These are phyloP conservation scores for Rallus crepitans DNA, from an alignment of 2,797 vertebrate species.

Conservation along the genomic window DNA sequence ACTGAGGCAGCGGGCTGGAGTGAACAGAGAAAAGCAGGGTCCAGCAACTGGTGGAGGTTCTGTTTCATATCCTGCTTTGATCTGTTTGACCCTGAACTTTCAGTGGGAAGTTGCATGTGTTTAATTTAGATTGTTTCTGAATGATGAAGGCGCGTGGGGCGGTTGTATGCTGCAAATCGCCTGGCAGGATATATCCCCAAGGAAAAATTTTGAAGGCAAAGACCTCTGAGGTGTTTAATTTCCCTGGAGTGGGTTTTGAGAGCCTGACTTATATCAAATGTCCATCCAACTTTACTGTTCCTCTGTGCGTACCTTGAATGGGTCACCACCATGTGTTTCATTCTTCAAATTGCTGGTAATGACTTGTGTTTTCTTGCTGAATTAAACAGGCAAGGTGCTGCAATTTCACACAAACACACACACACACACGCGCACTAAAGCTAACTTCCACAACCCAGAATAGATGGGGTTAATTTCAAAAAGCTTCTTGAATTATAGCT, in stretches of 20 bases:
- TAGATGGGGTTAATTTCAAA: neutral
- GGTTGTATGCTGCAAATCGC: neutral
- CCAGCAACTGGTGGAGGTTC: neutral
- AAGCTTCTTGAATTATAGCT: neutral
- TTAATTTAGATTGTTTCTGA: neutral
- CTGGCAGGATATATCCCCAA: neutral
- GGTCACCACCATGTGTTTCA: neutral
- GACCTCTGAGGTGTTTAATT: neutral
- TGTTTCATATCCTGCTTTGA: neutral
- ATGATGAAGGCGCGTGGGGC: neutral
- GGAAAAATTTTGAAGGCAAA: neutral
- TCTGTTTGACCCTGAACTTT: neutral
- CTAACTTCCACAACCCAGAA: neutral
- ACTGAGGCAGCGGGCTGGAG: neutral
- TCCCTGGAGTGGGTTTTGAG: neutral
- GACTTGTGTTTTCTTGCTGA: neutral
- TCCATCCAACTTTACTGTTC: neutral
- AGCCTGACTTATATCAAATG: neutral
- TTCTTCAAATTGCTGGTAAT: neutral
- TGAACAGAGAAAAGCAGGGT: neutral
- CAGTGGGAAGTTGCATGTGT: neutral
- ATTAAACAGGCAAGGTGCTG: neutral
- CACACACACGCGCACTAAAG: neutral
- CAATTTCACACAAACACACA: neutral
- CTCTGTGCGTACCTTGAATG: accelerated